Conservation (phyloP, 1,140 invertebrate species). For the Danaus plexippus region DNA sequence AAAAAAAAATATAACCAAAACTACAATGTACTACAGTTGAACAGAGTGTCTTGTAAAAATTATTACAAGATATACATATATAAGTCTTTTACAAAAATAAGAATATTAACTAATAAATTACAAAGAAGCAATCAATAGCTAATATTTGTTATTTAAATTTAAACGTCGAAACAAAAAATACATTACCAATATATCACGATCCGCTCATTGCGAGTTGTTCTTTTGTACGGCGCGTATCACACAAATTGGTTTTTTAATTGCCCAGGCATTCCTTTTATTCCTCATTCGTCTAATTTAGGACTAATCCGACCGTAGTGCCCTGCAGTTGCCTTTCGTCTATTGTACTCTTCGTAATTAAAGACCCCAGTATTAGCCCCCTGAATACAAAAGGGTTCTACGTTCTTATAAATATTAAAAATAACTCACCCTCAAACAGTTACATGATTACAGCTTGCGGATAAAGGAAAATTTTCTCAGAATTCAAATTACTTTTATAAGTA, state of each 20-base stretch:
- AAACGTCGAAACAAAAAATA: too few relatives aligned
- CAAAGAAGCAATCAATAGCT: too few relatives aligned
- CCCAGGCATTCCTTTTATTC: conserved; percentile 42
- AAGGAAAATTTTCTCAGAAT: conserved; percentile 8
- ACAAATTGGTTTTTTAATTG: conserved; percentile 66
- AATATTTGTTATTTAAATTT: too few relatives aligned
- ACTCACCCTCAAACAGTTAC: not conserved
- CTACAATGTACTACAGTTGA: too few relatives aligned
- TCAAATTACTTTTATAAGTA: conserved; percentile 6
- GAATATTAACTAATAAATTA: too few relatives aligned
- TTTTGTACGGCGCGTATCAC: conserved; percentile 36
- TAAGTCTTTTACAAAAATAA: too few relatives aligned
- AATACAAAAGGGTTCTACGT: conserved; percentile 30
- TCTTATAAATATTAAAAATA: conserved; percentile 19
- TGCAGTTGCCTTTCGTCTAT: conserved; percentile 42
- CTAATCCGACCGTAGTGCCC: conserved; percentile 46
- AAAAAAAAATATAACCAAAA: too few relatives aligned
- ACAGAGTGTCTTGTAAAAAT: too few relatives aligned
- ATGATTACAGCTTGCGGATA: not conserved
- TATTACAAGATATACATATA: too few relatives aligned
- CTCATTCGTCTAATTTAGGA: conserved; percentile 55
- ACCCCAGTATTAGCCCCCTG: conserved; percentile 38
- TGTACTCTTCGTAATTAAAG: conserved; percentile 49
- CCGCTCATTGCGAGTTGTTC: conserved; percentile 10
- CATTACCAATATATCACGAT: too few relatives aligned